Base-by-base conservation (phyloP, 2,113 vertebrate species). In the Corydoras maculifer region DNA sequence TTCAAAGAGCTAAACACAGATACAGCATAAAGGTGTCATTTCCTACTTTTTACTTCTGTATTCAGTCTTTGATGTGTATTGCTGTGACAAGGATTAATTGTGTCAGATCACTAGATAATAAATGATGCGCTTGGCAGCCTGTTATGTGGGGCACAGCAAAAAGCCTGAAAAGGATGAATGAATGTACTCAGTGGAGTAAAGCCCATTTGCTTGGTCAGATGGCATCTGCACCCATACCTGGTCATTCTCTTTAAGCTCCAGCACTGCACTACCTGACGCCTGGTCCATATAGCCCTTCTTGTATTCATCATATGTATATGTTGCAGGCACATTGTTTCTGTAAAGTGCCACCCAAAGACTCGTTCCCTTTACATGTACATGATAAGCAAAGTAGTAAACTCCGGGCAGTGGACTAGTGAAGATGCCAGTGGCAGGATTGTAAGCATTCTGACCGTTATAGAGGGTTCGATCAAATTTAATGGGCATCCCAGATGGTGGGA, bases 241-340 rank as follows among this genome's bases (percentile, higher is more conserved):
- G 84, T 99, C 97, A 0, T 92, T 93, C 84, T 96, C 92, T 85
- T 94, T 94, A 64, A 99, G 91, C 91, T 98, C 95, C 31, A 99
- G 91, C 80, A 99, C 97, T 0, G 95, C 95, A 64, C 97, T 98
- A 13, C 97, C 97, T 0, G 97, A 99, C 0, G 97, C 97, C 86
- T 99, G 97, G 92, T 99, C 97, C 93, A 99, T 92, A 86, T 96
- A 96, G 75, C 97, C 97, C 81, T 98, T 99, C 89, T 98, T 99
- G 90, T 98, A 98, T 79, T 99, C 97, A 0, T 99, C 97, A 2
- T 98, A 99, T 75, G 97, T 99, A 84, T 98, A 99, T 63, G 94
- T 98, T 78, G 96, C 97, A 0, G 97, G 96, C 83, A 98, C 94
- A 83, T 97, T 98, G 94, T 99, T 99, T 90, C 97, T 98, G 70